These are phyloP conservation scores for Rhinophrynus dorsalis DNA, from an alignment of 2,797 vertebrate species.

Conservation along the genomic window DNA sequence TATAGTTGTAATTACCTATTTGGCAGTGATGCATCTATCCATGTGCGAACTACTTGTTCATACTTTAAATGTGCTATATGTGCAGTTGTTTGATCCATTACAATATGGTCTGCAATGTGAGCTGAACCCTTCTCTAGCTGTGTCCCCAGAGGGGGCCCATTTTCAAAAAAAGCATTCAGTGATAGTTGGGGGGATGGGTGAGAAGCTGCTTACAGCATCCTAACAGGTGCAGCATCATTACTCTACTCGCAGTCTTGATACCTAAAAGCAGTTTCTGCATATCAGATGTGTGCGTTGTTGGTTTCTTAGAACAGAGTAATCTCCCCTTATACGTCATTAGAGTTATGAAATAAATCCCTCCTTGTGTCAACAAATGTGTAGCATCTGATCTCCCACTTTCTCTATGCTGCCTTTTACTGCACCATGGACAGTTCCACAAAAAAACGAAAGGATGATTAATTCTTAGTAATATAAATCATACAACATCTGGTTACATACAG, in stretches of 20 bases:
- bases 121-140: not conserved
- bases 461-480: too few relatives aligned
- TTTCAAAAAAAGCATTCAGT: not conserved
- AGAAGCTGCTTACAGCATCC: not conserved
- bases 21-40: too few relatives aligned
- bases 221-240: not conserved
- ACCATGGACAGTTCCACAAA: not conserved
- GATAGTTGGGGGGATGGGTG: constrained; percentile 10
- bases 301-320: not conserved
- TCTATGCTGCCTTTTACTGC: not conserved
- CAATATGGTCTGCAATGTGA: not conserved
- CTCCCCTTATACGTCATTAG: not conserved
- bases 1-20: too few relatives aligned
- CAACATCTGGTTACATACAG: too few relatives aligned
- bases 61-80: too few relatives aligned
- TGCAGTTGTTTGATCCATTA: not conserved
- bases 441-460: too few relatives aligned
- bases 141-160: not conserved
- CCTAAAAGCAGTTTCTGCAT: too few relatives aligned
- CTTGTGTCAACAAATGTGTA: not conserved
- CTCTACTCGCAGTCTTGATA: not conserved
- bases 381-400: not conserved
- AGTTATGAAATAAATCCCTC: too few relatives aligned
- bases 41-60: too few relatives aligned
- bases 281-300: not conserved